Base-by-base conservation (phyloP, 2,113 vertebrate genomes). In the Piprites chloris region DNA sequence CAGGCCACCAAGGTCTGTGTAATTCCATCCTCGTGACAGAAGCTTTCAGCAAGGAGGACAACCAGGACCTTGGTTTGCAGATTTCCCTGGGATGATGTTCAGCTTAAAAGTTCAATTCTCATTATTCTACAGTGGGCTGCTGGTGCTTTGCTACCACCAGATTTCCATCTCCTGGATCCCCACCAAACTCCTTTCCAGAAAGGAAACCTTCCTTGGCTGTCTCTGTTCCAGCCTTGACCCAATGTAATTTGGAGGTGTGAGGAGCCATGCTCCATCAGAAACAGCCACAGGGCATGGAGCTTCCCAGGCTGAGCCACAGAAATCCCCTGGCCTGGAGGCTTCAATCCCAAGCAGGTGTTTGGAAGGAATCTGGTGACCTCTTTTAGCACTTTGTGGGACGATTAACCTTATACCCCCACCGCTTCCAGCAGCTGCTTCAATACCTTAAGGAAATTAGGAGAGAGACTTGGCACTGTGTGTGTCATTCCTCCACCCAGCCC, bases 361-460 rank as follows among this genome's bases (percentile, higher is more conserved):
- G 76, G 75, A 92, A 90, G 75, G 86, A 87, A 91, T 93, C 32
- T 79, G 74, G 44, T 89, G 89, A 83, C 74, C 77, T 95, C 75
- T 89, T 76, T 91, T 79, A 89, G 91, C 92, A 92, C 71, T 46
- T 39, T 55, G 90, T 69, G 42, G 76, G 75, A 86, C 61, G 96
- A 97, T 96, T 96, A 95, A 94, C 92, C 94, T 95, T 85, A 37
- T 11, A 85, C 72, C 87, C 93, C 61, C 16, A 22, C 35, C 1
- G 1, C n/a, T 85, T 87, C 89, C 90, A 94, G 89, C 94, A 96
- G 77, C 88, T 95, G 94, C 73, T 85, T 73, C 62, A 39, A 59
- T 78, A 80, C 90, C 78, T 86, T 88, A 49, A 63, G 30, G 73
- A 90, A 93, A 65, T 82, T n/a, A 94, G 39, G 81, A 85, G 72